Evolutionary conservation across 2,888 invertebrate species (phyloP), one percentile per base, ranked within the genome.

Genomic region (Panorpa germanica): DNA sequence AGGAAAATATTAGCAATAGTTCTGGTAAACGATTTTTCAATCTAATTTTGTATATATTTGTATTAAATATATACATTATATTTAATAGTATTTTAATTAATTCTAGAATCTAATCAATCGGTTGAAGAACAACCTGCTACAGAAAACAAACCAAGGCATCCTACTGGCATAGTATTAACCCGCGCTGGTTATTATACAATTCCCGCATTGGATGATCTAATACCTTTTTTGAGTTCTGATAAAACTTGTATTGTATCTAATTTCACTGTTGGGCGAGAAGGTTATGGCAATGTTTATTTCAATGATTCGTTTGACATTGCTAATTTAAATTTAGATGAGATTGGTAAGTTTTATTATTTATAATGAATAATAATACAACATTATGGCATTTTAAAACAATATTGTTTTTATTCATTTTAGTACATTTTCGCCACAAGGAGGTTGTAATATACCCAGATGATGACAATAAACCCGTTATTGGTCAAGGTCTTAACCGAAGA

Each of bases 391-490:
- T 14, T 14, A 26, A 13, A 16, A 10, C 14, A 7, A 19, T 16
- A 31, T 22, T 25, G n/a, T 28, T 17, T 31, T 31, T 32, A 33
- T 35, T 34, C 25, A 13, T 45, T 48, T 4, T 61, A 72, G 88
- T 96, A 1, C 80, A 83, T 47, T 86, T 96, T 54, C 66, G 90
- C 4, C 78, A 88, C 50, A 88, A 91, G 48, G 95, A 98, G 55
- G 77, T 98, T 3, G 80, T 81, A 12, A 73, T 98, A 4, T 98
- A 98, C 59, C 93, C 95, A 0, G 85, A 90, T 43, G 82, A 86
- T 38, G 61, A 65, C 0, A 67, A 67, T 33, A 96, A 95, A 50
- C 96, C 98, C 1, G 69, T 80, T 0, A 56, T 82, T 5, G 96
- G 95, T 0, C 61, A 68, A 36, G 93, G 80, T 0, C 59, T 98